These are phyloP conservation scores for Tachina fera DNA, from an alignment of 2,888 invertebrate species.

Conservation along the genomic window DNA sequence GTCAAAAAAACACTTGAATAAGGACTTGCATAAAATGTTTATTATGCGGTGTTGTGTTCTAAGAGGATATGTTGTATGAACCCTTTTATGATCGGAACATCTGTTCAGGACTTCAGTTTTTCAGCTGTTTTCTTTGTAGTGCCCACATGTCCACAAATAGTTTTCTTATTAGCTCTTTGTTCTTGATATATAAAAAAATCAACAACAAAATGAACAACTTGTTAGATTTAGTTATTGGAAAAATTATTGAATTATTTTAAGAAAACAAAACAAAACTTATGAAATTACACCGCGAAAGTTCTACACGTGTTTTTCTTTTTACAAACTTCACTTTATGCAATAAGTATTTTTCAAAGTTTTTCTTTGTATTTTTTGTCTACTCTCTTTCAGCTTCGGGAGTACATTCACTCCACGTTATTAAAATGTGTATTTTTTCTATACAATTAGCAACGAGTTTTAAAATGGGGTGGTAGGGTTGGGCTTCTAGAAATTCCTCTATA, in stretches of 20 bases:
- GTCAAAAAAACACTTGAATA: background rate
- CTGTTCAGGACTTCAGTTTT: constrained; percentile 35
- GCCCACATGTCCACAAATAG: background rate
- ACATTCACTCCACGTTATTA: constrained; percentile 4
- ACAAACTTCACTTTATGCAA: constrained; percentile 54
- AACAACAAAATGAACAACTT: constrained; percentile 33
- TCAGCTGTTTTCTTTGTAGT: constrained; percentile 52
- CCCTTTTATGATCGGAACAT: background rate
- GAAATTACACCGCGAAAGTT: constrained; percentile 6
- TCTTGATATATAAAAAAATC: constrained; percentile 20
- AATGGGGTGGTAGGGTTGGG: constrained; percentile 18
- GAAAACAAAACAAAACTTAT: constrained; percentile 38
- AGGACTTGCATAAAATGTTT: background rate
- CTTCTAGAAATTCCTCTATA: constrained; percentile 4
- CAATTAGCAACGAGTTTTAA: constrained; percentile 19
- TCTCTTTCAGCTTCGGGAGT: background rate
- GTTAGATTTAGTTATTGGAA: constrained; percentile 41
- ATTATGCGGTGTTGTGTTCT: background rate
- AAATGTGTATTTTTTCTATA: constrained; percentile 1
- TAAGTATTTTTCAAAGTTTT: background rate
- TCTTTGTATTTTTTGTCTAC: background rate
- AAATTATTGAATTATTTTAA: constrained; percentile 47
- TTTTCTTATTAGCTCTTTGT: constrained; percentile 25
- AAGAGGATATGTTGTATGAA: background rate
- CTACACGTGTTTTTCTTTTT: constrained; percentile 32